These are phyloP conservation scores for Chaetogeoica ovagalla DNA, from an alignment of 2,888 invertebrate species.

Conservation along the genomic window DNA sequence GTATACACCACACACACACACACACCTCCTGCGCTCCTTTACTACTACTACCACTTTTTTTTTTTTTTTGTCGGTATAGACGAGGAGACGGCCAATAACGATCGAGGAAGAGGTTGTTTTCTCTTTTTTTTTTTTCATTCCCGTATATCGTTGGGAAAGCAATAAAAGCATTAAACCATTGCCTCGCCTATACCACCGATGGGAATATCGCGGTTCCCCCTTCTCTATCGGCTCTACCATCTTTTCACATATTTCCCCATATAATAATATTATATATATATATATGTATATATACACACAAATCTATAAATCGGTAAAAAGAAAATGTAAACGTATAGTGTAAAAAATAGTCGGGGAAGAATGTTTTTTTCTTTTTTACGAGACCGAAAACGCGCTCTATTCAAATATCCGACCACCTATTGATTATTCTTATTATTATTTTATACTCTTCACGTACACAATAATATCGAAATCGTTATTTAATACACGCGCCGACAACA, in stretches of 20 bases:
- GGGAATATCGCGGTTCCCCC: constrained; percentile 49
- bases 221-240: neutral
- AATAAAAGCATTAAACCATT: constrained; percentile 49
- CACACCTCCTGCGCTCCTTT: no score
- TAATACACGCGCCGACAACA: no score
- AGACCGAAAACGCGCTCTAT: constrained; percentile 11
- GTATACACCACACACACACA: no score
- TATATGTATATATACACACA: no score
- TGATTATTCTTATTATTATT: no score
- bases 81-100: constrained; percentile 43
- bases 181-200: constrained; percentile 19
- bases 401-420: constrained; percentile 9
- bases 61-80: constrained; percentile 37
- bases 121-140: constrained; percentile 24
- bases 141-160: constrained; percentile 40
- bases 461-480: no score
- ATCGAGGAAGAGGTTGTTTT: constrained; percentile 40
- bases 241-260: constrained; percentile 36
- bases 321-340: constrained; percentile 8
- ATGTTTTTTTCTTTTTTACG: constrained; percentile 42
- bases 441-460: no score
- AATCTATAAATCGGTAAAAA: neutral
- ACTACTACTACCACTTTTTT: no score
- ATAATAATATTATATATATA: no score
- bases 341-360: constrained; percentile 38